These are phyloP conservation scores for Nephrotoma appendiculata DNA, from an alignment of 2,888 invertebrate species.

Conservation along the genomic window DNA sequence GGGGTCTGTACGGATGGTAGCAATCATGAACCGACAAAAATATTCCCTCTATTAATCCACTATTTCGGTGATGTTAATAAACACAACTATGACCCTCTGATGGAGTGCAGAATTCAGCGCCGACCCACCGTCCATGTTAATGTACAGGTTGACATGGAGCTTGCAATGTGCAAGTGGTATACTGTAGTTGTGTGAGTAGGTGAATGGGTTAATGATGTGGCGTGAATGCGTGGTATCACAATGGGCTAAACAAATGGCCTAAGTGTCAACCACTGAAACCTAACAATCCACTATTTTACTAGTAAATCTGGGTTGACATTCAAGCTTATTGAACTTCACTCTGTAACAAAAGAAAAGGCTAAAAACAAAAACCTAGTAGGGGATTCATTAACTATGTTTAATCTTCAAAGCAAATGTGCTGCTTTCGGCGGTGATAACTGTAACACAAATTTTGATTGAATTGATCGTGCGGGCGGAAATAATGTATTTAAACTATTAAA, in stretches of 20 bases:
- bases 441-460: background rate
- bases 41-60: background rate
- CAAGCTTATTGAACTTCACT: background rate
- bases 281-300: background rate
- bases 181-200: too few relatives aligned
- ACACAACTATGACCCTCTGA: too few relatives aligned
- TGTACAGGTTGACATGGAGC: too few relatives aligned
- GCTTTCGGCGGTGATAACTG: background rate
- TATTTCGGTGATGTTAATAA: too few relatives aligned
- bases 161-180: too few relatives aligned
- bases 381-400: background rate
- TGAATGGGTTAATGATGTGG: too few relatives aligned
- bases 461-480: background rate
- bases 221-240: too few relatives aligned
- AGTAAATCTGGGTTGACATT: background rate
- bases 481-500: background rate
- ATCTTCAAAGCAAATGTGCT: background rate
- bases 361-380: background rate
- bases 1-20: background rate
- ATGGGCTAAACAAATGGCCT: too few relatives aligned
- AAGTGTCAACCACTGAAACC: too few relatives aligned
- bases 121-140: too few relatives aligned
- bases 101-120: too few relatives aligned
- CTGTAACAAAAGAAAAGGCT: background rate
- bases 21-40: background rate